Evolutionary conservation across 37 sponge, comb jelly and placozoan genomes (phyloP), one percentile per base, ranked within the genome.

Genomic region (Bolinopsis microptera): DNA sequence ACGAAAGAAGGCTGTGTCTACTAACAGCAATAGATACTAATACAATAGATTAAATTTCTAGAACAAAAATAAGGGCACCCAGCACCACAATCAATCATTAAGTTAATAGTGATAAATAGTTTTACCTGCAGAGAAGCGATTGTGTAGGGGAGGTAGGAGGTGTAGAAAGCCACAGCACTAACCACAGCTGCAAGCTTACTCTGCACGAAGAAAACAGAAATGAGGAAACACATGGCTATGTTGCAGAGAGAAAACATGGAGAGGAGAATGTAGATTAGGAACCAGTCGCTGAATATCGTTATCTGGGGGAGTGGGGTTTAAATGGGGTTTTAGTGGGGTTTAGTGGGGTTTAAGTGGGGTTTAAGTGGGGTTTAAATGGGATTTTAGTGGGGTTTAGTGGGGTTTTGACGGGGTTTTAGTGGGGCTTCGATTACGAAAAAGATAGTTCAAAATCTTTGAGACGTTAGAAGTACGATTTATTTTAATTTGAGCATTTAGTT

Each of bases 161-260:
- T 41, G 90, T 86, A 86, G 90, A 86, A 86, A n/a, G 35, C 35
- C 2, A 86, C 90, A 41, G 90, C 90, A 24, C 90, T 86, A 48
- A 86, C 90, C 5, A 86, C 90, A 18, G 90, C 90, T 1, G 90
- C 90, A 8, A 86, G 90, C 30, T 86, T 86, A 48, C 90, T 86
- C 61, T 86, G 90, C 27, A 86, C 90, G 61, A 86, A 86, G 61
- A 86, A 86, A 3, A 86, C 90, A 9, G 90, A 86, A 48, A 86
- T 18, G 16, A 86, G 90, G 61, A 86, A 86, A 38, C 90, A 86
- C 26, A 41, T 30, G 36, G 90, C 40, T 2, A 86, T 86, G 90
- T 86, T 86, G 61, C 90, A 86, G 61, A 86, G 26, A 5, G 90
- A 36, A 38, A 86, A 86, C 90, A 86, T 39, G 48, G 32, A 18